Conservation (phyloP, 1,140 invertebrate genomes). For the Drosophila athabasca region DNA sequence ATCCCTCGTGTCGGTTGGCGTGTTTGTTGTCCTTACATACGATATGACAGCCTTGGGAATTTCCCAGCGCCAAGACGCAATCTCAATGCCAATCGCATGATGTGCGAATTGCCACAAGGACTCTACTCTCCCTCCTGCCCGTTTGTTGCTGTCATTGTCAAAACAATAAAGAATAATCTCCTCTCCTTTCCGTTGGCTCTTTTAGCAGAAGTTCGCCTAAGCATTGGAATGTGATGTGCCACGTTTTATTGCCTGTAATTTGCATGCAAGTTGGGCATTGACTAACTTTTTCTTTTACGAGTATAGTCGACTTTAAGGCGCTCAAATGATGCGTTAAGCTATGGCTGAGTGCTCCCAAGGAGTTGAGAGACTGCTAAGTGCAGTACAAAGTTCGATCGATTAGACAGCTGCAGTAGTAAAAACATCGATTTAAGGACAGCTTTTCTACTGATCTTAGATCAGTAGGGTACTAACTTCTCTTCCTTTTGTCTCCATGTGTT, state of each 20-base stretch:
- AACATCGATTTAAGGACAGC: no score
- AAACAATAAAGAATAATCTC: constrained; percentile 82
- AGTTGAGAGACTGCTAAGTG: constrained; percentile 8
- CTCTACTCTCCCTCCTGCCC: constrained; percentile 15
- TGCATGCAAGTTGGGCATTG: constrained; percentile 74
- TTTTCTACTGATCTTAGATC: no score
- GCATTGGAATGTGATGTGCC: constrained; percentile 55
- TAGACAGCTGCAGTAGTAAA: not conserved
- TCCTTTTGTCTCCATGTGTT: no score
- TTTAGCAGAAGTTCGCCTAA: constrained; percentile 63
- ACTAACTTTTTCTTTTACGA: constrained; percentile 70
- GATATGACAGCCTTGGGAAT: constrained; percentile 81
- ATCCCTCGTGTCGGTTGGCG: constrained; percentile 34
- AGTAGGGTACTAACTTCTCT: no score
- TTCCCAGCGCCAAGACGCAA: constrained; percentile 54
- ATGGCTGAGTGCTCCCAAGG: constrained; percentile 43
- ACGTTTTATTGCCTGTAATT: constrained; percentile 80
- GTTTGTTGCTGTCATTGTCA: constrained; percentile 36
- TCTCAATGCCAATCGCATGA: constrained; percentile 78
- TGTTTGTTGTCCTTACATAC: constrained; percentile 61
- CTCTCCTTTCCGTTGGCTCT: constrained; percentile 56
- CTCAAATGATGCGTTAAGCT: constrained; percentile 60
- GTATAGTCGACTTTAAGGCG: constrained; percentile 51
- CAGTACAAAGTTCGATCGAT: constrained; percentile 42
- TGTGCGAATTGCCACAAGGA: constrained; percentile 76